Evolutionary conservation across 2,888 invertebrate genomes (phyloP), one percentile per base, ranked within the genome.

Genomic region (Spisula solida): DNA sequence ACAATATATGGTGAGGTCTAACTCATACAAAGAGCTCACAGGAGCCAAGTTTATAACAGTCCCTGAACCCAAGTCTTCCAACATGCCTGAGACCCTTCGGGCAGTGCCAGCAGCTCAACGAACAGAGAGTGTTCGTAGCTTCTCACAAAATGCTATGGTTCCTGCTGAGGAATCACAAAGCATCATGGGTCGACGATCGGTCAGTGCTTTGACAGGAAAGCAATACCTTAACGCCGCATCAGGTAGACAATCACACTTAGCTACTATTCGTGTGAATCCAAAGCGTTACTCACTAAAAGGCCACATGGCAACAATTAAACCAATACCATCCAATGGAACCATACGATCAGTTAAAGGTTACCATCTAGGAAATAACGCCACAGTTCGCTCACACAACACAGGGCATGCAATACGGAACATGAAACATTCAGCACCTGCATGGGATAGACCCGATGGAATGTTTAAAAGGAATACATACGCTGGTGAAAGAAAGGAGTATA

Each of bases 21-120:
- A 88, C 18, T 88, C 92, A 31, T 81, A 88, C 41, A 90, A 90
- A 56, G 92, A 90, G 47, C 87, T 92, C 12, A 90, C 87, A 16
- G 79, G 91, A 18, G 89, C 91, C 25, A 93, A 93, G 82, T 92
- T 87, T 75, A 94, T 94, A 25, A 93, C 94, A 47, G 94, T 94
- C 0, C 94, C 94, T 16, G 90, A 90, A 8, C 70, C 86, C 10
- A 89, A 91, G 25, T 41, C 82, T 70, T n/a, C 83, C 10, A 66
- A 47, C 14, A 29, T 34, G 31, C 75, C 75, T 18, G 75, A 75
- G 20, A 47, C 51, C 4, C 48, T 51, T 47, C 31, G n/a, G 31
- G 56, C 55, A 31, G 47, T 34, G 18, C 31, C 79, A n/a, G 25
- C 47, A 29, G 47, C 60, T 1, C 41, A 87, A 31, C 29, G 31